A percentile compares a stretch with the other conserved stretches of the same genome.
phyloP scores from a whole-genome alignment of 2,888 invertebrate genomes.

The Oscheius sp. region DNA sequence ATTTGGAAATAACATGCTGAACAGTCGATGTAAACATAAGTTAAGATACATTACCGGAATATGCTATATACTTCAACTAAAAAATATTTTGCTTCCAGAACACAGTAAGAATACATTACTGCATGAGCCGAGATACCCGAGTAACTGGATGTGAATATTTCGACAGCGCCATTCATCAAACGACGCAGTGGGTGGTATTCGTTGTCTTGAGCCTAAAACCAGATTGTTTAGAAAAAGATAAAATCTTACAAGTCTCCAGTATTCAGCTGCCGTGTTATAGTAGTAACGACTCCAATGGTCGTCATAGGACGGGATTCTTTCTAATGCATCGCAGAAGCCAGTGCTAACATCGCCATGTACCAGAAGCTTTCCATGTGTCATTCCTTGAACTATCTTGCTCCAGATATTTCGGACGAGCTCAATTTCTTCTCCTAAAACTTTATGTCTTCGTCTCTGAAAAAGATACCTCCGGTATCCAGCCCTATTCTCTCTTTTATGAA shows the following conservation, averaged over 20 bases:
- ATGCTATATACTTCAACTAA: slow-evolving; percentile 17
- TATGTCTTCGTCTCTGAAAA: background rate
- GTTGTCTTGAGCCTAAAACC: slow-evolving; percentile 29
- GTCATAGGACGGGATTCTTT: slow-evolving; percentile 27
- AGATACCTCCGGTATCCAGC: background rate
- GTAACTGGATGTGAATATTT: slow-evolving; percentile 31
- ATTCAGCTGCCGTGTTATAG: slow-evolving; percentile 27
- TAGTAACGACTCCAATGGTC: slow-evolving; percentile 28
- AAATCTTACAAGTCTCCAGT: slow-evolving; percentile 34
- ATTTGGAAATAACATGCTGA: slow-evolving; percentile 32
- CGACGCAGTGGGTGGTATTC: slow-evolving; percentile 32
- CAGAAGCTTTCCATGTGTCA: slow-evolving; percentile 24
- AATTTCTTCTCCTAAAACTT: slow-evolving; percentile 12
- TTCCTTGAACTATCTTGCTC: slow-evolving; percentile 25
- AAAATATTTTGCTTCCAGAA: slow-evolving; percentile 19
- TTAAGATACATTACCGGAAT: slow-evolving; percentile 9
- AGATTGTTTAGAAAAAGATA: background rate
- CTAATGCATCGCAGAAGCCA: slow-evolving; percentile 25
- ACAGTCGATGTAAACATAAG: background rate
- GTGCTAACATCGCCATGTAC: slow-evolving; percentile 27
- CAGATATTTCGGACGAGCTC: slow-evolving; percentile 28
- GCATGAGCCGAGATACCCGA: slow-evolving; percentile 27
- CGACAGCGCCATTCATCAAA: slow-evolving; percentile 21
- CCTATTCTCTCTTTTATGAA: slow-evolving; percentile 35
- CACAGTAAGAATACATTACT: slow-evolving; percentile 21